Evolutionary conservation across 2,113 vertebrate species (phyloP).

Genomic region (Chaetorhynchus papuensis): DNA sequence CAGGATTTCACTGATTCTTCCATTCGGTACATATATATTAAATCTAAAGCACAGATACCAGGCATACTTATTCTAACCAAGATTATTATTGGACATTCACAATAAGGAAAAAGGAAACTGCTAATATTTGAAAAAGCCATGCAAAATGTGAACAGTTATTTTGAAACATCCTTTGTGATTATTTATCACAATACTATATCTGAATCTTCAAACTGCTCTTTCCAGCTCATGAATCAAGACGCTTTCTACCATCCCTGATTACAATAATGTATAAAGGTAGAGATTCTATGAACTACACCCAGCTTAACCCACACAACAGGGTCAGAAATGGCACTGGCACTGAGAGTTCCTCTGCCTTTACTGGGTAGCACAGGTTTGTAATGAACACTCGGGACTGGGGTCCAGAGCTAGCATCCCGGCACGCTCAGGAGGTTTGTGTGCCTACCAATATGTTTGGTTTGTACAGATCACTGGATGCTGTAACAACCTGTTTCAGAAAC

Average conservation of each 20-base stretch:
- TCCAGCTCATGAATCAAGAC: not conserved
- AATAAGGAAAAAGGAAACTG: not conserved
- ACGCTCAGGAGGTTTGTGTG: not conserved
- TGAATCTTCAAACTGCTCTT: not conserved
- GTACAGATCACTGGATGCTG: not conserved
- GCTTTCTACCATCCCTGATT: not conserved
- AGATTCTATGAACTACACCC: not conserved
- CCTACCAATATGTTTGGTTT: not conserved
- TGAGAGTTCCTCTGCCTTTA: not conserved
- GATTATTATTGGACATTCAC: not conserved
- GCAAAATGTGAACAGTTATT: not conserved
- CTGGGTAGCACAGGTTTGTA: not conserved
- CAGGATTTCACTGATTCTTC: not conserved
- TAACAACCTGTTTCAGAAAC: not conserved
- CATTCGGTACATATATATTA: not conserved
- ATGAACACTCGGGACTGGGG: not conserved
- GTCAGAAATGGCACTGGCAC: not conserved
- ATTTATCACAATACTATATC: not conserved
- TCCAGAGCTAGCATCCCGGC: not conserved
- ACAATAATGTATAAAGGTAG: not conserved
- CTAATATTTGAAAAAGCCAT: not conserved
- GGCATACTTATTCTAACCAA: not conserved
- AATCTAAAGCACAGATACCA: not conserved
- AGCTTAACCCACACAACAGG: not conserved
- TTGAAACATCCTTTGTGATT: not conserved